These are phyloP conservation scores for Gephyroberyx darwinii DNA, from an alignment of 2,797 vertebrate genomes.

Conservation along the genomic window DNA sequence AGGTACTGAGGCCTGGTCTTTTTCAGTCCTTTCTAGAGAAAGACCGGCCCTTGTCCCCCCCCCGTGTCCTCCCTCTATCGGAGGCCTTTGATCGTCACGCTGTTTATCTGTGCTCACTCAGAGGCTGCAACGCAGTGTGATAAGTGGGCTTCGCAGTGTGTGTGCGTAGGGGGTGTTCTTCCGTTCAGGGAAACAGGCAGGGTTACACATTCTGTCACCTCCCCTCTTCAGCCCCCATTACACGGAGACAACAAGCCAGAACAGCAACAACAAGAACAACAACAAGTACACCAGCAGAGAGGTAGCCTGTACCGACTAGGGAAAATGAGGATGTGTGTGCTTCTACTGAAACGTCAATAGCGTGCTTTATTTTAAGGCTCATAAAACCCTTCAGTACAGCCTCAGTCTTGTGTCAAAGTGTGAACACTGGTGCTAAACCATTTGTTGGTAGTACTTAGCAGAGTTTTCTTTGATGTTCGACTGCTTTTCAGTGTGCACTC, in stretches of 20 bases:
- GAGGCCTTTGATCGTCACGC: conserved; percentile 72
- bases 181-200: conserved; percentile 52
- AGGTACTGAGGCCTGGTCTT: conserved; percentile 43
- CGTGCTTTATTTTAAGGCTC: conserved; percentile 6
- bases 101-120: conserved; percentile 73
- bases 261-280: conserved; percentile 10
- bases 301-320: conserved; percentile 39
- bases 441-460: conserved; percentile 5
- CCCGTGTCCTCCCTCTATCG: conserved; percentile 36
- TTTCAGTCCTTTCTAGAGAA: conserved; percentile 63
- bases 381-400: not conserved
- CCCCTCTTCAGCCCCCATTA: conserved; percentile 32
- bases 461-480: conserved; percentile 9
- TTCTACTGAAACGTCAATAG: conserved; percentile 30
- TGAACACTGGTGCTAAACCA: not conserved
- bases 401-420: not conserved
- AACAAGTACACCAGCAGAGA: conserved; percentile 35
- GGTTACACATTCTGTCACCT: conserved; percentile 42
- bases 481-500: not conserved
- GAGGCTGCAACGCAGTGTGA: conserved; percentile 63
- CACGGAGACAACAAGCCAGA: conserved; percentile 33
- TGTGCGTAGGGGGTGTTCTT: conserved; percentile 31
- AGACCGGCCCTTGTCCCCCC: conserved; percentile 34
- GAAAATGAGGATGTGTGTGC: conserved; percentile 7
- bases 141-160: conserved; percentile 66